These are phyloP conservation scores for Anguilla pacifica DNA, from an alignment of 2,797 vertebrate species.

Conservation along the genomic window DNA sequence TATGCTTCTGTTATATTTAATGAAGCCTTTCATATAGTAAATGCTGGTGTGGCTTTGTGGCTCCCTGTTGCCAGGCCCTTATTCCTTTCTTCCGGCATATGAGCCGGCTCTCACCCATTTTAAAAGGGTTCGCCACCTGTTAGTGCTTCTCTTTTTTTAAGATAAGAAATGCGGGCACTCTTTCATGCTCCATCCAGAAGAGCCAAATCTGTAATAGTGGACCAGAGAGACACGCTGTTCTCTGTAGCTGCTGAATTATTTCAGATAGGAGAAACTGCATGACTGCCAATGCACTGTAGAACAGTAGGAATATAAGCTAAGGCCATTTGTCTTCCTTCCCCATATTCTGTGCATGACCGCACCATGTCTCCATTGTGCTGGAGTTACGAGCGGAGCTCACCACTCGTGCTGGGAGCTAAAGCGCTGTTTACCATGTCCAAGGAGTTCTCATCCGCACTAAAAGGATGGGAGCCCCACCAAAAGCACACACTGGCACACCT, in stretches of 20 bases:
- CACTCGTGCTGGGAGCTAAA: background rate
- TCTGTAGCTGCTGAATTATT: conserved; percentile 39
- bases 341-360: background rate
- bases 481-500: background rate
- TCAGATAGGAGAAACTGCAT: conserved; percentile 41
- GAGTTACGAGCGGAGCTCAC: background rate
- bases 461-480: background rate
- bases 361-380: background rate
- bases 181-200: conserved; percentile 19
- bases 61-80: conserved; percentile 37
- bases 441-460: background rate
- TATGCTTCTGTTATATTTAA: conserved; percentile 48
- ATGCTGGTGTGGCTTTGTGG: conserved; percentile 39
- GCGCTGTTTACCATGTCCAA: background rate
- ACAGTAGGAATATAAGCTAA: conserved; percentile 38
- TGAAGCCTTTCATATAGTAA: conserved; percentile 44
- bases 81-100: conserved; percentile 20
- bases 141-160: conserved; percentile 21
- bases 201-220: conserved; percentile 37
- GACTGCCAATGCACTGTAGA: conserved; percentile 36
- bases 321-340: conserved; percentile 23
- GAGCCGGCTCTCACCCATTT: conserved; percentile 36
- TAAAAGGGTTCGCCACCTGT: conserved; percentile 38
- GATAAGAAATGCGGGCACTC: conserved; percentile 26
- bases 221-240: conserved; percentile 28